Evolutionary conservation across 35 echinoderm and acorn worm species (phyloP).

Genomic region (Heliocidaris erythrogramma): DNA sequence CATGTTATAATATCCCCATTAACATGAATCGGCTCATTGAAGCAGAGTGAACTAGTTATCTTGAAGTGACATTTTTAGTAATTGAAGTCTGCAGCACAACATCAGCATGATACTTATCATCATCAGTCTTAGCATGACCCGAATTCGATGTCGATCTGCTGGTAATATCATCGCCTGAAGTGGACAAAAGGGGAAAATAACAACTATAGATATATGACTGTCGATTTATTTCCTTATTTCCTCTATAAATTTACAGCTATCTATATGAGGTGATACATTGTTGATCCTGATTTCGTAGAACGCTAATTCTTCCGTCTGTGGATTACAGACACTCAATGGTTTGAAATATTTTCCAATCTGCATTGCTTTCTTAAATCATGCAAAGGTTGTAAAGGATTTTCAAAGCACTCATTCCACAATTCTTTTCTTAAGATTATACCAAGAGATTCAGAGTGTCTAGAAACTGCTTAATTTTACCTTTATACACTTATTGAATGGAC

Average conservation of each 20-base stretch:
- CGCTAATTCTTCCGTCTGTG: too few species aligned
- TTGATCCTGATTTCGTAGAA: not conserved
- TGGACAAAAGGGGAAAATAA: not conserved
- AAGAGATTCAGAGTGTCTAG: too few species aligned
- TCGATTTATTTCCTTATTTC: not conserved
- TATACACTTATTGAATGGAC: too few species aligned
- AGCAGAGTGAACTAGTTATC: not conserved
- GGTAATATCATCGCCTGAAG: not conserved
- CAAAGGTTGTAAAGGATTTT: too few species aligned
- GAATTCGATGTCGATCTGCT: not conserved
- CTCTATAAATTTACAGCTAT: not conserved
- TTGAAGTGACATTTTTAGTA: not conserved
- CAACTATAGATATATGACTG: not conserved
- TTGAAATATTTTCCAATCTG: too few species aligned
- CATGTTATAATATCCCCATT: not conserved
- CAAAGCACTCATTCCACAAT: too few species aligned
- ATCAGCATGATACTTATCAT: not conserved
- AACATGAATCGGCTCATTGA: not conserved
- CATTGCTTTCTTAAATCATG: too few species aligned
- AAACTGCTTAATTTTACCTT: too few species aligned
- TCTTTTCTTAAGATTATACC: too few species aligned
- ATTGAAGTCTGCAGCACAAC: not conserved
- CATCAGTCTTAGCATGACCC: not conserved
- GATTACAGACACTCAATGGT: too few species aligned
- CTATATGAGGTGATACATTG: not conserved